Evolutionary conservation across 2,888 invertebrate species (phyloP).

Genomic region (Microctonus brassicae): DNA sequence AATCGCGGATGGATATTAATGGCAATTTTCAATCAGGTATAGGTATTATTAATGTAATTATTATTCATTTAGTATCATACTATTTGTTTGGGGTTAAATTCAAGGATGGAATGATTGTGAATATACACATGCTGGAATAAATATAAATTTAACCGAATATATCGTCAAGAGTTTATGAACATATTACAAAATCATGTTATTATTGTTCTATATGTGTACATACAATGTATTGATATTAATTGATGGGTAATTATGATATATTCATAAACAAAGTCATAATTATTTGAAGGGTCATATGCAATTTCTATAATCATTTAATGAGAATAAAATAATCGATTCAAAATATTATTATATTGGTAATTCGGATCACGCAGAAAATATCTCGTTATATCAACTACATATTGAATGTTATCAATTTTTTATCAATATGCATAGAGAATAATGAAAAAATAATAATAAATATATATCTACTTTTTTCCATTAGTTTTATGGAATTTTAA

Average conservation of each 20-base stretch:
- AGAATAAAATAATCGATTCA: neutral
- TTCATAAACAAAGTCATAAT: neutral
- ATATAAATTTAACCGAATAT: neutral
- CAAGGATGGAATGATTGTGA: neutral
- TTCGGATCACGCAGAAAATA: neutral
- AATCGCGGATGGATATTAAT: neutral
- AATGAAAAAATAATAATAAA: neutral
- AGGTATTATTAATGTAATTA: neutral
- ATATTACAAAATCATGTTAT: neutral
- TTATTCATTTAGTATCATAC: neutral
- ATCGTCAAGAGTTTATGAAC: neutral
- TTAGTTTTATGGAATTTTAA: neutral
- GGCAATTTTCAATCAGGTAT: neutral
- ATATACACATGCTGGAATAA: neutral
- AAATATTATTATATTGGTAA: neutral
- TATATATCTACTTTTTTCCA: neutral
- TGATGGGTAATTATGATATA: neutral
- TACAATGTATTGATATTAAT: neutral
- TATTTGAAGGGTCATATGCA: neutral
- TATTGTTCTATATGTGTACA: neutral
- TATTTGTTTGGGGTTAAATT: neutral
- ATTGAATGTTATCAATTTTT: no score
- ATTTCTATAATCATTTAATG: neutral
- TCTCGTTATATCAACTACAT: neutral
- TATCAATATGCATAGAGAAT: neutral